Conservation (phyloP, 2,797 vertebrate species). For the Atherinosoma microstoma region DNA sequence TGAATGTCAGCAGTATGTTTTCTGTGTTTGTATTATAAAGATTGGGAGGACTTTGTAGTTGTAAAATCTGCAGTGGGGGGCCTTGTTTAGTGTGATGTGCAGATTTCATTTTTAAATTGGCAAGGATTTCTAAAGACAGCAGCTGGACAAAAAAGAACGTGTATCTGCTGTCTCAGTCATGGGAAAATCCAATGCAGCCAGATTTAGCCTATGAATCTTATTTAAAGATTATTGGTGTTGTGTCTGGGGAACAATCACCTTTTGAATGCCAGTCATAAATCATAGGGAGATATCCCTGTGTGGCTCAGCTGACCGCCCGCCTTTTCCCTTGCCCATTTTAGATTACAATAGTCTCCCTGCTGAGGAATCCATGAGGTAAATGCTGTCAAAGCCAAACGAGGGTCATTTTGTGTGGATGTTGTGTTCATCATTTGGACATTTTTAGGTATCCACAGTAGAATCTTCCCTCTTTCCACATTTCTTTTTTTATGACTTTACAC, state of each 20-base stretch:
- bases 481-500: constrained; percentile 31
- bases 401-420: constrained; percentile 24
- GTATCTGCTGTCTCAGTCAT: constrained; percentile 60
- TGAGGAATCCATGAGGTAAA: constrained; percentile 62
- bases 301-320: constrained; percentile 47
- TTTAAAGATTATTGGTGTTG: constrained; percentile 72
- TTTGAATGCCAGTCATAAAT: constrained; percentile 72
- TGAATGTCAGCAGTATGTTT: not conserved
- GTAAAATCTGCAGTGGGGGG: constrained; percentile 1
- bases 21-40: constrained; percentile 5
- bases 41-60: constrained; percentile 18
- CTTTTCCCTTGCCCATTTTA: constrained; percentile 48
- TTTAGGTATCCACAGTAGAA: constrained; percentile 16
- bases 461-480: constrained; percentile 22
- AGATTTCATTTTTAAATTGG: constrained; percentile 51
- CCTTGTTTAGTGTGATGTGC: not conserved
- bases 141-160: constrained; percentile 43
- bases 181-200: constrained; percentile 72
- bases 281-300: constrained; percentile 61
- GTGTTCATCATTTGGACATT: not conserved
- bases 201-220: constrained; percentile 73
- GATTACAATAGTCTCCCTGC: constrained; percentile 62
- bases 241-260: constrained; percentile 57
- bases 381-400: constrained; percentile 26
- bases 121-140: constrained; percentile 38